Evolutionary conservation across 1,140 invertebrate species (phyloP).

Genomic region (Zaprionus africanus): DNA sequence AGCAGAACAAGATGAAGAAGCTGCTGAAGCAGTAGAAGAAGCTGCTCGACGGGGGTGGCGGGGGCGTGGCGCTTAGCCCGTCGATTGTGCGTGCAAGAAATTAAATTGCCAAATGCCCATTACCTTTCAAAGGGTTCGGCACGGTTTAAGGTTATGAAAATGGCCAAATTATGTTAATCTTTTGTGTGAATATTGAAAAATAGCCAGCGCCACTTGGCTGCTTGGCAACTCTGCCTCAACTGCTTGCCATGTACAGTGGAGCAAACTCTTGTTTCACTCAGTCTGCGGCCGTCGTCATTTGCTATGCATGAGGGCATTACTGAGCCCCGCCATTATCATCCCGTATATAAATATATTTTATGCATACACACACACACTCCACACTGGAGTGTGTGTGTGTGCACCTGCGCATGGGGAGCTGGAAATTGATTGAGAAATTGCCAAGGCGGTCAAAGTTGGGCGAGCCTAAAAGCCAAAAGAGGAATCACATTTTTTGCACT

Average conservation of each 20-base stretch:
- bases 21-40: conserved; percentile 20
- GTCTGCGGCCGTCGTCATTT: conserved; percentile 13
- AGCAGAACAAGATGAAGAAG: conserved; percentile 60
- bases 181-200: conserved; percentile 68
- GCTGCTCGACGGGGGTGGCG: neutral
- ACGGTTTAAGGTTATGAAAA: conserved; percentile 72
- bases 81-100: conserved; percentile 81
- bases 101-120: conserved; percentile 82
- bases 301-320: conserved; percentile 27
- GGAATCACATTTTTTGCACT: conserved; percentile 44
- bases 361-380: neutral
- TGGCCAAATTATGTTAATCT: conserved; percentile 76
- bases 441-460: conserved; percentile 61
- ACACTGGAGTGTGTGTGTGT: neutral
- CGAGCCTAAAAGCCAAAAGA: conserved; percentile 32
- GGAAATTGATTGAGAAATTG: conserved; percentile 75
- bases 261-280: conserved; percentile 1
- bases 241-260: conserved; percentile 3
- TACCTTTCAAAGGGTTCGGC: conserved; percentile 71
- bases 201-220: neutral
- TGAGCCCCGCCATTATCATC: conserved; percentile 49
- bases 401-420: conserved; percentile 35
- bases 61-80: conserved; percentile 55
- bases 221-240: conserved; percentile 32
- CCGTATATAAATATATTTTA: neutral